Evolutionary conservation across 2,113 vertebrate genomes (phyloP).

Genomic region (Hucho hucho): DNA sequence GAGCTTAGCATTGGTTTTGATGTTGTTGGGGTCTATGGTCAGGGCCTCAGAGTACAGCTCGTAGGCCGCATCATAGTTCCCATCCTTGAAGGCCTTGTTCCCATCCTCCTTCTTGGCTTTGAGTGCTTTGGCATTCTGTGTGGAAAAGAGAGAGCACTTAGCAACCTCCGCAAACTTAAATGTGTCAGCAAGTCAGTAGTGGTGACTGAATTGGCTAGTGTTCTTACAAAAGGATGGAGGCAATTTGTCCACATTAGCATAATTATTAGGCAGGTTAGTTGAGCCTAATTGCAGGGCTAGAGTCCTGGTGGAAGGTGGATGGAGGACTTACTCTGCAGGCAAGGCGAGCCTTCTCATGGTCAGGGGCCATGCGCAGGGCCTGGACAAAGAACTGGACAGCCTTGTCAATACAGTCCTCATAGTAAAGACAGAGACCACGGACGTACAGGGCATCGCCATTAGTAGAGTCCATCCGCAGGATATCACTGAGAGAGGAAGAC

Average conservation of each 20-base stretch:
- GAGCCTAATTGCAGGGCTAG: too few species aligned
- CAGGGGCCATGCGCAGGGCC: constrained; percentile 95
- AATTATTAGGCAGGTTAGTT: too few species aligned
- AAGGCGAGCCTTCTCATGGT: constrained; percentile 93
- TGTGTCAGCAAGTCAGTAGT: too few species aligned
- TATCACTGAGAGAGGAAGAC: constrained; percentile 77
- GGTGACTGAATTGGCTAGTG: too few species aligned
- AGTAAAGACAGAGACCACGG: constrained; percentile 96
- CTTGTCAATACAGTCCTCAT: constrained; percentile 97
- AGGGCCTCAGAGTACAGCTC: constrained; percentile 93
- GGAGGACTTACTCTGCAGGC: constrained; percentile 88
- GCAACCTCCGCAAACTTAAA: too few species aligned
- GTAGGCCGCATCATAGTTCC: constrained; percentile 89
- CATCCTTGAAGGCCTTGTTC: constrained; percentile 95
- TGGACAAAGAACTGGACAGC: constrained; percentile 98
- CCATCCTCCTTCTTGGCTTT: constrained; percentile 98
- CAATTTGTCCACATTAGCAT: too few species aligned
- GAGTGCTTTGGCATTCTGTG: constrained; percentile 94
- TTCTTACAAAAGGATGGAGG: too few species aligned
- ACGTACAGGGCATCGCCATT: constrained; percentile 96
- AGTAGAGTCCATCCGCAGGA: constrained; percentile 93
- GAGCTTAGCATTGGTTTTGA: constrained; percentile 98
- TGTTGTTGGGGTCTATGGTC: constrained; percentile 98
- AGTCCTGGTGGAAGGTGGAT: constrained; percentile 9
- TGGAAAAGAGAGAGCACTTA: constrained; percentile 13